Percentiles rank a stretch among this genome's conserved stretches.
Conservation (phyloP, 2,888 invertebrate species). For the Heliconius charithonia region DNA sequence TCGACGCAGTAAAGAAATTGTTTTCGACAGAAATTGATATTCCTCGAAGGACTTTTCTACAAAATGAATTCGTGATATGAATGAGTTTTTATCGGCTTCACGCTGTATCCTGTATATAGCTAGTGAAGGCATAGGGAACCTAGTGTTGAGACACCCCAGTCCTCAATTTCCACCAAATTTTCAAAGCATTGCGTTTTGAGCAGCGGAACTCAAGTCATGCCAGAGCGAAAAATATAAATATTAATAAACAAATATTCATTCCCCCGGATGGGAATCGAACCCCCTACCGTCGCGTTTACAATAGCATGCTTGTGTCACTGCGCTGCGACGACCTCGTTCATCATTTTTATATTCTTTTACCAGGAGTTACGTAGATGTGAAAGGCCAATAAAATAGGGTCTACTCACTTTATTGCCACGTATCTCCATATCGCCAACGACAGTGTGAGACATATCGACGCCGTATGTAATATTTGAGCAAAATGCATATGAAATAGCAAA, state of each 20-base stretch:
- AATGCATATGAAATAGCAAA: conserved; percentile 91
- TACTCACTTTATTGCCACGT: conserved; percentile 91
- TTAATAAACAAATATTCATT: too few relatives aligned
- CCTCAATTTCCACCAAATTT: too few relatives aligned
- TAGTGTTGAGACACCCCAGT: too few relatives aligned
- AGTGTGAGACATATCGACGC: conserved; percentile 92
- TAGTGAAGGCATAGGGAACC: too few relatives aligned
- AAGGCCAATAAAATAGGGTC: conserved; percentile 30
- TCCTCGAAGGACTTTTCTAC: background rate
- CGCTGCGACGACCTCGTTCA: too few relatives aligned
- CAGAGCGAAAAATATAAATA: too few relatives aligned
- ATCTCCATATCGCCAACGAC: conserved; percentile 93
- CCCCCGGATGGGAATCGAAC: too few relatives aligned
- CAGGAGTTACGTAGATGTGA: conserved; percentile 16
- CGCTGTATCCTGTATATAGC: too few relatives aligned
- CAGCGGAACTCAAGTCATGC: too few relatives aligned
- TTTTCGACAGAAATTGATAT: background rate
- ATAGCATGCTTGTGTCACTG: too few relatives aligned
- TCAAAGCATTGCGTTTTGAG: too few relatives aligned
- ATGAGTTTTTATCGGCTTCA: background rate
- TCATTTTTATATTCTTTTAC: background rate
- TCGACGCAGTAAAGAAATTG: background rate
- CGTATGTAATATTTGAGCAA: conserved; percentile 91
- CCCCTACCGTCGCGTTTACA: too few relatives aligned
- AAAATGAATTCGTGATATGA: background rate